Conservation (phyloP, 2,113 vertebrate genomes). For the Orthochromis indermauri region DNA sequence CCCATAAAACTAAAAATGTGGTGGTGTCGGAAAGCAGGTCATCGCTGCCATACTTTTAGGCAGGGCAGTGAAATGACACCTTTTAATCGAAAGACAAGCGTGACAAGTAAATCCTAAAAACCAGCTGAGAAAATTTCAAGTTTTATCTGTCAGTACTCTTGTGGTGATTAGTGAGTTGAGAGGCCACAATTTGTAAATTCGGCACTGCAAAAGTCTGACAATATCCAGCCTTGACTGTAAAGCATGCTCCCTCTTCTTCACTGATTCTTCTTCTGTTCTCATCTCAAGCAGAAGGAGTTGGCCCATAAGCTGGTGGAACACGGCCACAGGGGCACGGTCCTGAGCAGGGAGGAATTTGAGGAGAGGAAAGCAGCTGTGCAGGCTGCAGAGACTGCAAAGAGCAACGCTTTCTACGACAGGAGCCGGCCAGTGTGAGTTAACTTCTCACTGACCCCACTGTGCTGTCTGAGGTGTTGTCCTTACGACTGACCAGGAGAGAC, state of each 20-base stretch:
- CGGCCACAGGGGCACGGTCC: constrained; percentile 73
- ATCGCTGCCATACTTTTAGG: neutral
- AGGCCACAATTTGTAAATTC: neutral
- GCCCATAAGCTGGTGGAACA: constrained; percentile 79
- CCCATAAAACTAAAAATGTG: neutral
- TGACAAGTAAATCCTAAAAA: neutral
- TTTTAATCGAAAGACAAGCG: neutral
- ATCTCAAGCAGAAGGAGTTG: constrained; percentile 68
- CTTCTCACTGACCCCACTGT: neutral
- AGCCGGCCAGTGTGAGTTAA: constrained; percentile 72
- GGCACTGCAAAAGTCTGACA: neutral
- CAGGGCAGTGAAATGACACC: neutral
- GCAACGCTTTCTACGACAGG: constrained; percentile 44
- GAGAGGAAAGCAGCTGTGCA: constrained; percentile 72
- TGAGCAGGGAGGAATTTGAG: constrained; percentile 78
- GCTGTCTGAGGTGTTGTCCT: neutral
- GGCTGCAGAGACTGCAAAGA: constrained; percentile 41
- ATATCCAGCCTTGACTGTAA: neutral
- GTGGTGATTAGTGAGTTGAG: neutral
- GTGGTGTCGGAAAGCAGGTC: neutral
- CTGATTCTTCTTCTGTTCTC: constrained; percentile 16
- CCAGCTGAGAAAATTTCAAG: neutral
- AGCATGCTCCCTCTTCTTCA: neutral
- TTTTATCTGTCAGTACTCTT: neutral
- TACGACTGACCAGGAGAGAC: neutral